Percentiles rank a stretch among this genome's conserved stretches.
Conservation (phyloP, 2,113 vertebrate genomes). For the Larimichthys polyactis region DNA sequence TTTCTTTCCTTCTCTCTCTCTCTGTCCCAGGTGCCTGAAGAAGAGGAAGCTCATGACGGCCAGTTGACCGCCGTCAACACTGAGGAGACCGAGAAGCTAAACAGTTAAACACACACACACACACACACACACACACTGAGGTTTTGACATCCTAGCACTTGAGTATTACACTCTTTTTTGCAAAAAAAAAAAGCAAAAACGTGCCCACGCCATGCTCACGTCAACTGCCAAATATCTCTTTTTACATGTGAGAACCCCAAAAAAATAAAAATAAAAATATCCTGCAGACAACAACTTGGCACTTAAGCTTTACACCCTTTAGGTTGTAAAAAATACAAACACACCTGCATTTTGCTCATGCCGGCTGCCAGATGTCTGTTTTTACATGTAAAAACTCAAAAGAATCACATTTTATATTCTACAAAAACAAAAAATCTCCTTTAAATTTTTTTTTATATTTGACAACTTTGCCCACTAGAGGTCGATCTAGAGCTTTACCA, state of each 20-base stretch:
- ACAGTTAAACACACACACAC: conserved; percentile 55
- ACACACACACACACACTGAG: conserved; percentile 8
- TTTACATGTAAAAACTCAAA: neutral
- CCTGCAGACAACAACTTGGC: neutral
- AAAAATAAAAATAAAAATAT: no score
- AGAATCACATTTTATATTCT: neutral
- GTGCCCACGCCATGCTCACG: neutral
- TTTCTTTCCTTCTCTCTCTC: no score
- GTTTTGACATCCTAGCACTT: conserved; percentile 20
- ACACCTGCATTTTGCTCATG: neutral
- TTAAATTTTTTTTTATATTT: no score
- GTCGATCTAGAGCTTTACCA: conserved; percentile 1
- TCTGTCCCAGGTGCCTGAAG: conserved; percentile 79
- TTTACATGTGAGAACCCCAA: neutral
- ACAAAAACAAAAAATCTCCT: neutral
- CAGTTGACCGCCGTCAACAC: conserved; percentile 70
- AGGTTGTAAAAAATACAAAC: neutral
- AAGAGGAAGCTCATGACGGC: conserved; percentile 58
- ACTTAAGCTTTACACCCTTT: conserved; percentile 5
- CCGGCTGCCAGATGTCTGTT: conserved; percentile 24
- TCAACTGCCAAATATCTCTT: conserved; percentile 24
- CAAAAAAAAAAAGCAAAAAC: neutral
- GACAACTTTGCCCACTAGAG: conserved; percentile 53
- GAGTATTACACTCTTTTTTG: conserved; percentile 8
- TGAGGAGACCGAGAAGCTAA: conserved; percentile 77